A percentile compares a stretch with the other conserved stretches of the same genome.
phyloP scores from a whole-genome alignment of 2,797 vertebrate species.

The Pygocentrus nattereri region DNA sequence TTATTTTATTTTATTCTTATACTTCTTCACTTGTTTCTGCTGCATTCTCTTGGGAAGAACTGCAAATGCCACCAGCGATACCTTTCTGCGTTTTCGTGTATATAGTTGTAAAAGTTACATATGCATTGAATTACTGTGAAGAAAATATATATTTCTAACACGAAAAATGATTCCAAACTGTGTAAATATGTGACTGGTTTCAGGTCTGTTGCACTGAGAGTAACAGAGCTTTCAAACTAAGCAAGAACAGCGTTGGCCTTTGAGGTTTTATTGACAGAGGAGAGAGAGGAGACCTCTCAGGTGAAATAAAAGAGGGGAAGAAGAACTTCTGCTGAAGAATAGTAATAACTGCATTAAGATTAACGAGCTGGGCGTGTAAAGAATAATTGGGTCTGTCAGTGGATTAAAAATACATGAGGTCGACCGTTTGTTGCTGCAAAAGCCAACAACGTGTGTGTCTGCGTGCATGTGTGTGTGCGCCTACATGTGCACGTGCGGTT shows the following conservation, averaged over 20 bases:
- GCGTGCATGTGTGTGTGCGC: neutral
- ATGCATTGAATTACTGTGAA: too few species aligned
- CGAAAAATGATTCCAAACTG: neutral
- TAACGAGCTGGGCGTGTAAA: slow-evolving; percentile 79
- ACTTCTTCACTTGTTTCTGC: neutral
- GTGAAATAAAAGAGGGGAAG: slow-evolving; percentile 65
- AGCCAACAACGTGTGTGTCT: slow-evolving; percentile 58
- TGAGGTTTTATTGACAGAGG: neutral
- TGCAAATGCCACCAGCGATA: too few species aligned
- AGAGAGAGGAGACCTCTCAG: slow-evolving; percentile 62
- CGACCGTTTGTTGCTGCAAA: slow-evolving; percentile 69
- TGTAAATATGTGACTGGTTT: neutral
- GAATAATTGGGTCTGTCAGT: slow-evolving; percentile 82
- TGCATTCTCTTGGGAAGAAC: too few species aligned
- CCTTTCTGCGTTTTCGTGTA: too few species aligned
- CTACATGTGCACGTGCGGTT: neutral
- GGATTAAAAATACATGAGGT: slow-evolving; percentile 82
- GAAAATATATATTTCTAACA: too few species aligned
- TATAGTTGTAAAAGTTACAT: too few species aligned
- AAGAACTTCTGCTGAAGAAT: slow-evolving; percentile 74
- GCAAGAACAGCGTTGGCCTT: neutral
- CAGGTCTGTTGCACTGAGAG: neutral
- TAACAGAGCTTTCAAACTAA: neutral
- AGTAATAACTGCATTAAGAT: slow-evolving; percentile 84
- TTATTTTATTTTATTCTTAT: neutral